phyloP scores from a whole-genome alignment of 2,888 invertebrate genomes.

The Trilocha varians region DNA sequence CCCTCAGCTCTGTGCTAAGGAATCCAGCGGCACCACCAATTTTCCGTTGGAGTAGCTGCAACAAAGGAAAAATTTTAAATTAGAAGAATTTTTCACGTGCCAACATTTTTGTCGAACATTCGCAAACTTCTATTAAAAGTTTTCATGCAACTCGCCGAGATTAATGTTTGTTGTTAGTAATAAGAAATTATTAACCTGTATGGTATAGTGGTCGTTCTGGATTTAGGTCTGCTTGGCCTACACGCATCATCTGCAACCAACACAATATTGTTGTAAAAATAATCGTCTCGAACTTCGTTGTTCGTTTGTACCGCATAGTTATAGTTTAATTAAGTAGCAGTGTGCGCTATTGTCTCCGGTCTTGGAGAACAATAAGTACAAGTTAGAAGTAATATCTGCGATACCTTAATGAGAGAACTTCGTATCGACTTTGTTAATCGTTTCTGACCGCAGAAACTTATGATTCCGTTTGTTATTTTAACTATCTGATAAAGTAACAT shows the following conservation, averaged over 20 bases:
- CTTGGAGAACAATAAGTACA: conserved; percentile 61
- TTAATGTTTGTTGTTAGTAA: not conserved
- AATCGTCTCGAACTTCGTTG: conserved; percentile 20
- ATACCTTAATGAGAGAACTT: conserved; percentile 72
- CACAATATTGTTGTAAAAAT: conserved; percentile 24
- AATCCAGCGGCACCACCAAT: conserved; percentile 74
- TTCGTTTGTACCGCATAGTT: conserved; percentile 44
- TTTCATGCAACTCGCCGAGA: not conserved
- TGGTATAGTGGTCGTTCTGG: conserved; percentile 68
- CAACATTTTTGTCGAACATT: not conserved
- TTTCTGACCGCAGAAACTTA: conserved; percentile 30
- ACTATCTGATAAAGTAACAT: conserved; percentile 13
- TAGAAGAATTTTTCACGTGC: conserved; percentile 11
- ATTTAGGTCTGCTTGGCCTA: conserved; percentile 72
- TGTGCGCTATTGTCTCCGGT: conserved; percentile 63
- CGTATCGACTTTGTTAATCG: conserved; percentile 67
- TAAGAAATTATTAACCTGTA: conserved; percentile 60
- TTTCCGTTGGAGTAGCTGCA: conserved; percentile 73
- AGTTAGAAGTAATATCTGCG: conserved; percentile 68
- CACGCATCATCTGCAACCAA: conserved; percentile 71
- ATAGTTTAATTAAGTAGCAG: conserved; percentile 65
- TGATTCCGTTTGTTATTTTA: conserved; percentile 20
- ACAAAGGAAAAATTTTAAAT: conserved; percentile 41
- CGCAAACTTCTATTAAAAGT: not conserved
- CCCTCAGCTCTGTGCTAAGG: conserved; percentile 71